Conservation (phyloP, 2,113 vertebrate genomes). For the Orientallactaga bullata region DNA sequence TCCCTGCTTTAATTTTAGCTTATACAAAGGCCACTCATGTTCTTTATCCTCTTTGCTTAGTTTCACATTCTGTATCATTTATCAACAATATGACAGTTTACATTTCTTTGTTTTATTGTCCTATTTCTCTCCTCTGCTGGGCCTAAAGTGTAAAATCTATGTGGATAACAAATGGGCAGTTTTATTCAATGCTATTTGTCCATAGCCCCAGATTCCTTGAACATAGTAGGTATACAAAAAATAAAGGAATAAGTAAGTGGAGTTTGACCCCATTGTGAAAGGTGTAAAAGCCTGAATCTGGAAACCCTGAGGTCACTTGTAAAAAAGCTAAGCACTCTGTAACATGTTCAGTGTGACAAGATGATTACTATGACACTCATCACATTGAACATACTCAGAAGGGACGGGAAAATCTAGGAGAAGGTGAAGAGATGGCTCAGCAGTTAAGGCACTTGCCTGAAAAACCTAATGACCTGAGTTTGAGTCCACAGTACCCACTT, state of each 20-base stretch:
- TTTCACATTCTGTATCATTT: neutral
- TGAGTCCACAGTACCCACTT: too few relatives aligned
- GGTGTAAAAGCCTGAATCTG: neutral
- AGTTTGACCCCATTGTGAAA: neutral
- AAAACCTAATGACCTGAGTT: too few relatives aligned
- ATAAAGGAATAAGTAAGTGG: neutral
- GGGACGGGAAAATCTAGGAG: neutral
- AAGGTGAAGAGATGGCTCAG: too few relatives aligned
- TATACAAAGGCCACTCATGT: neutral
- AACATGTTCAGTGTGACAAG: neutral
- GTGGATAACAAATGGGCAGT: neutral
- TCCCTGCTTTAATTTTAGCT: neutral
- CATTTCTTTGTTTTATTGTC: constrained; percentile 3
- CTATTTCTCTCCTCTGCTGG: neutral
- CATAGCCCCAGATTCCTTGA: neutral
- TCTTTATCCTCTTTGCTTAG: neutral
- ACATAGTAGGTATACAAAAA: neutral
- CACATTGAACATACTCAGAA: neutral
- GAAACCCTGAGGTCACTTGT: neutral
- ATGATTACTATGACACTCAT: neutral
- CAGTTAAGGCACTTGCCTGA: too few relatives aligned
- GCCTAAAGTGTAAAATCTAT: neutral
- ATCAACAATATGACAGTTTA: neutral
- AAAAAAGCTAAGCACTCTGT: neutral
- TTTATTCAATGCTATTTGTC: neutral